Evolutionary conservation across 2,113 vertebrate genomes (phyloP).

Genomic region (Hassar affinis): DNA sequence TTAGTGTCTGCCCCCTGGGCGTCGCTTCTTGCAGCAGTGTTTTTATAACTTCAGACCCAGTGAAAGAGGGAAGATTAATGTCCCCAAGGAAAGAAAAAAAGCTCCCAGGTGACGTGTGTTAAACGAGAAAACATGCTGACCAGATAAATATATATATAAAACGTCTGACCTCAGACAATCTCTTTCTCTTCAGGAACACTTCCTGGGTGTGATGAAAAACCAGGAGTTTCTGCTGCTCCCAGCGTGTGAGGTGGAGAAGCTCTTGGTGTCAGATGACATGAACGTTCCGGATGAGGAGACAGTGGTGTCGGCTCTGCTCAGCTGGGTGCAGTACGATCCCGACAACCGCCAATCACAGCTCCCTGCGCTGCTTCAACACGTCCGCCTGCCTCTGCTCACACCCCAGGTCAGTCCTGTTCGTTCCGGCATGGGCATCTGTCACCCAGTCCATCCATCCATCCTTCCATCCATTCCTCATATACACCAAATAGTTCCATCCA

Average conservation of each 20-base stretch:
- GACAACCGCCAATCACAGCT: constrained; percentile 81
- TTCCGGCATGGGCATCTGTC: not conserved
- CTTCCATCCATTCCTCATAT: not conserved
- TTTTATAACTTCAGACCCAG: not conserved
- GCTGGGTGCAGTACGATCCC: constrained; percentile 87
- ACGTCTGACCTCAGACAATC: not conserved
- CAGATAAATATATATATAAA: not conserved
- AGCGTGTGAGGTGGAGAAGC: constrained; percentile 86
- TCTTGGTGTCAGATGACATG: constrained; percentile 93
- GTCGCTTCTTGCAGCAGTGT: not conserved
- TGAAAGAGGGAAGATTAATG: not conserved
- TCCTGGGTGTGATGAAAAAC: constrained; percentile 92
- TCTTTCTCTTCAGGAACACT: constrained; percentile 82
- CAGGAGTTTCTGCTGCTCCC: constrained; percentile 94
- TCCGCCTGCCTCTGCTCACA: constrained; percentile 90
- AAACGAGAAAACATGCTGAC: not conserved
- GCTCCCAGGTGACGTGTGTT: not conserved
- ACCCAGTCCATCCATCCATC: not conserved
- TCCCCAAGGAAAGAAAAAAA: not conserved
- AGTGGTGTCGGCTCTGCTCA: constrained; percentile 86
- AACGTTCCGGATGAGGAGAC: constrained; percentile 96
- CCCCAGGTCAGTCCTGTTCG: constrained; percentile 81
- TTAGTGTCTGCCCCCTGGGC: not conserved
- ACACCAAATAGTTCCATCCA: not conserved
- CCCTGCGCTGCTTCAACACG: constrained; percentile 83